These are phyloP conservation scores for Anarhynchus alexandrinus DNA, from an alignment of 2,113 vertebrate genomes.

Conservation along the genomic window DNA sequence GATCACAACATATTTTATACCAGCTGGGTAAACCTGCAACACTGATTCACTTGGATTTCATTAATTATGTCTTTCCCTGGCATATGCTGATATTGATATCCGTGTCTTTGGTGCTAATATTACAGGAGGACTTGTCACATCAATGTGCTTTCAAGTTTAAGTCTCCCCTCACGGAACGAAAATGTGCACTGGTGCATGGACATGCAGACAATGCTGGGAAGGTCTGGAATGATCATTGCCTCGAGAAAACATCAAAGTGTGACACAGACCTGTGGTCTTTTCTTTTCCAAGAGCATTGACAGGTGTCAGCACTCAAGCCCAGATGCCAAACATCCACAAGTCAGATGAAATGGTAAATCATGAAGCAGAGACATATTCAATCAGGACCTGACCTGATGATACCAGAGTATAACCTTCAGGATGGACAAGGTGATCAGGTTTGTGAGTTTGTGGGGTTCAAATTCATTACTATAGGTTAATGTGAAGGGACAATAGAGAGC, in stretches of 20 bases:
- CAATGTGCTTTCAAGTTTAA: neutral
- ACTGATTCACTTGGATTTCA: neutral
- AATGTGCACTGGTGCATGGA: neutral
- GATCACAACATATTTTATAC: neutral
- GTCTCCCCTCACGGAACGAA: neutral
- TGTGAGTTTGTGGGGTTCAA: neutral
- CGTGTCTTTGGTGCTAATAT: neutral
- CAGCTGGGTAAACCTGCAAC: neutral
- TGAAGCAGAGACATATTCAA: neutral
- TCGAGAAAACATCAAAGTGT: neutral
- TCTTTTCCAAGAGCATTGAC: neutral
- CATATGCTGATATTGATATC: neutral
- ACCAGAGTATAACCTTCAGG: neutral
- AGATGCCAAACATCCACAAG: no score
- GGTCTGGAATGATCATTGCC: neutral
- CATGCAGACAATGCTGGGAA: neutral
- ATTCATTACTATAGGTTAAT: neutral
- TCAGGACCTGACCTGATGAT: neutral
- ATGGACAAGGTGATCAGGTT: neutral
- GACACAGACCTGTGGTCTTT: neutral
- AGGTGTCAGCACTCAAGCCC: neutral
- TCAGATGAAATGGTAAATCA: neutral
- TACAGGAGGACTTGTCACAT: neutral
- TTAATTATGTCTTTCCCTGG: slow-evolving; percentile 19
- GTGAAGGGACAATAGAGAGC: neutral